Conservation (phyloP, 2,888 invertebrate species). For the Plusia festucae region DNA sequence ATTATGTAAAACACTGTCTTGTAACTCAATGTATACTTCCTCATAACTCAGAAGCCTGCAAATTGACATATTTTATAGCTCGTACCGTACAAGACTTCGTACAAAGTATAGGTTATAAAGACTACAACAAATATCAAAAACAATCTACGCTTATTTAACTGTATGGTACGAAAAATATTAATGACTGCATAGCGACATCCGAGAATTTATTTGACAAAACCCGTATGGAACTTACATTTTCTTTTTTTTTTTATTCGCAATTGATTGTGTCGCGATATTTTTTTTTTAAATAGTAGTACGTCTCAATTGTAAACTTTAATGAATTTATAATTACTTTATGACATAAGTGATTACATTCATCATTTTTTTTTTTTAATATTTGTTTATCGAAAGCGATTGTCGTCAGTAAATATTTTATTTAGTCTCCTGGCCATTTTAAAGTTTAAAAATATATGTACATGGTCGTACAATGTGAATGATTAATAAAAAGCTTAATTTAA, state of each 20-base stretch:
- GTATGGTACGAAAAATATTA: neutral
- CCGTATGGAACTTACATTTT: too few species aligned
- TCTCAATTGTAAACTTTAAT: too few species aligned
- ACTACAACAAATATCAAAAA: neutral
- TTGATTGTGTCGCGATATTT: too few species aligned
- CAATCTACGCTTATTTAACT: neutral
- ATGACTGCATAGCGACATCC: too few species aligned
- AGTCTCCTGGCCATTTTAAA: conserved; percentile 66
- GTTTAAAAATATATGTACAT: conserved; percentile 65
- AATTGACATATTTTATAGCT: conserved; percentile 42
- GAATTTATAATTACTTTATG: too few species aligned
- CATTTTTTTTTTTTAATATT: too few species aligned
- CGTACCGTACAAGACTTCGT: too few species aligned
- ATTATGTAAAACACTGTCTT: conserved; percentile 21
- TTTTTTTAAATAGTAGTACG: too few species aligned
- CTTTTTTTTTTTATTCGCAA: too few species aligned
- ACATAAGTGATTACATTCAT: too few species aligned
- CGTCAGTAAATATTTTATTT: conserved; percentile 58
- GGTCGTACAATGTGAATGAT: conserved; percentile 71
- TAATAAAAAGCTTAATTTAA: conserved; percentile 74
- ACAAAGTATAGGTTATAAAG: too few species aligned
- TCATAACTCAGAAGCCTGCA: conserved; percentile 20
- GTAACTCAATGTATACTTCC: conserved; percentile 25
- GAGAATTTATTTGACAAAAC: too few species aligned
- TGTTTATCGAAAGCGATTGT: conserved; percentile 60